These are phyloP conservation scores for Hypsopygia costalis DNA, from an alignment of 2,888 invertebrate genomes.

Conservation along the genomic window DNA sequence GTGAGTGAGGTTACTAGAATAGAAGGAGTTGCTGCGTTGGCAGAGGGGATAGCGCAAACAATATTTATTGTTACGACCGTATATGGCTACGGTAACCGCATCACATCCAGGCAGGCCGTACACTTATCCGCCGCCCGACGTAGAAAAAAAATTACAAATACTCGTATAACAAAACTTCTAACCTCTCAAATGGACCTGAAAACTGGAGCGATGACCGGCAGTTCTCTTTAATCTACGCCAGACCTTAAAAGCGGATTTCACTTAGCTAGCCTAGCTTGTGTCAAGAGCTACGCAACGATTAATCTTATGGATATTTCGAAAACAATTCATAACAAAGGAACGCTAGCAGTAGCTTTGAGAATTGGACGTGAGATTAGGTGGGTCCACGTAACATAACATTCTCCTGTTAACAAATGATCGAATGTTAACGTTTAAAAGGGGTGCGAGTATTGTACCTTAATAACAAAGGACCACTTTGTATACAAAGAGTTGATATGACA, in stretches of 20 bases:
- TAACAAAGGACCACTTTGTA: slow-evolving; percentile 25
- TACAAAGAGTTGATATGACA: neutral
- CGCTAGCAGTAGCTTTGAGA: slow-evolving; percentile 47
- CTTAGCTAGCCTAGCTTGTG: slow-evolving; percentile 61
- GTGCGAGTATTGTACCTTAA: slow-evolving; percentile 24
- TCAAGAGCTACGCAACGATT: slow-evolving; percentile 58
- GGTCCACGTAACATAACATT: slow-evolving; percentile 46
- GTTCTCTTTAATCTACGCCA: slow-evolving; percentile 37
- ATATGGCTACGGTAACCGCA: no score
- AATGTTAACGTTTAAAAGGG: slow-evolving; percentile 24
- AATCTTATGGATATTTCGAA: slow-evolving; percentile 68
- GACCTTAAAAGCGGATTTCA: slow-evolving; percentile 51
- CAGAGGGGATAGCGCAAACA: no score
- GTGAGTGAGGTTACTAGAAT: no score
- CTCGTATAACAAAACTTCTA: no score
- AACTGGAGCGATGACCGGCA: slow-evolving; percentile 4
- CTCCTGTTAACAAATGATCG: slow-evolving; percentile 46
- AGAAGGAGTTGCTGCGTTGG: no score
- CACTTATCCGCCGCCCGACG: no score
- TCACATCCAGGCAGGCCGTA: no score
- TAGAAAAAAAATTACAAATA: no score
- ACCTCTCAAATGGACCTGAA: neutral
- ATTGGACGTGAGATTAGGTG: slow-evolving; percentile 57
- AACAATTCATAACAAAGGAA: slow-evolving; percentile 69
- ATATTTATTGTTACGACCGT: no score